Evolutionary conservation across 2,888 invertebrate genomes (phyloP).

Genomic region (Bombylius major): DNA sequence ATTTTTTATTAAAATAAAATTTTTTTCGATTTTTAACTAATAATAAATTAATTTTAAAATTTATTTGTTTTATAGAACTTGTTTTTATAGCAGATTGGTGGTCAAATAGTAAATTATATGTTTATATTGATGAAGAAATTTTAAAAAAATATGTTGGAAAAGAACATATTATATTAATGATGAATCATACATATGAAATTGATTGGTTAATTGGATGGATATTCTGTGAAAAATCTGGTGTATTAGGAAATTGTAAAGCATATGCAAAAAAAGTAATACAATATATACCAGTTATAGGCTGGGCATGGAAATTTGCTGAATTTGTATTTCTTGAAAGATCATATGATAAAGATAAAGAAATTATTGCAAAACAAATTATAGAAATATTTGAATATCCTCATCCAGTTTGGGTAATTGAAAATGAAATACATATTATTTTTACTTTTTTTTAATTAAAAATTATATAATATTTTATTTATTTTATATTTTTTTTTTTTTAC

Average conservation of each 20-base stretch:
- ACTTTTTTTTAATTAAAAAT: background rate
- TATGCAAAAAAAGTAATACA: conserved; percentile 87
- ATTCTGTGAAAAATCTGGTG: conserved; percentile 63
- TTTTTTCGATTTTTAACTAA: background rate
- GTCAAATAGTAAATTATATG: conserved; percentile 58
- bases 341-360: conserved; percentile 79
- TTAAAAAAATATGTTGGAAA: conserved; percentile 68
- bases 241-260: conserved; percentile 89
- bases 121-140: conserved; percentile 69
- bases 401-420: conserved; percentile 57
- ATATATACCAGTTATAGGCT: conserved; percentile 84
- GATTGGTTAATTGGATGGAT: conserved; percentile 96
- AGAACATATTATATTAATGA: conserved; percentile 78
- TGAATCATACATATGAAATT: conserved; percentile 93
- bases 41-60: background rate
- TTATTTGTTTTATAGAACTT: conserved; percentile 50
- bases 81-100: conserved; percentile 92
- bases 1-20: no score
- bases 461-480: background rate
- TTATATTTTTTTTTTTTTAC: conserved; percentile 20
- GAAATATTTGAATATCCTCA: conserved; percentile 80
- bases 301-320: conserved; percentile 94
- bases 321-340: conserved; percentile 86
- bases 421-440: background rate
- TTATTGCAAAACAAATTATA: conserved; percentile 64